Percentiles rank a stretch among this genome's conserved stretches.
Conservation (phyloP, 2,113 vertebrate genomes). For the Arvicanthis niloticus region DNA sequence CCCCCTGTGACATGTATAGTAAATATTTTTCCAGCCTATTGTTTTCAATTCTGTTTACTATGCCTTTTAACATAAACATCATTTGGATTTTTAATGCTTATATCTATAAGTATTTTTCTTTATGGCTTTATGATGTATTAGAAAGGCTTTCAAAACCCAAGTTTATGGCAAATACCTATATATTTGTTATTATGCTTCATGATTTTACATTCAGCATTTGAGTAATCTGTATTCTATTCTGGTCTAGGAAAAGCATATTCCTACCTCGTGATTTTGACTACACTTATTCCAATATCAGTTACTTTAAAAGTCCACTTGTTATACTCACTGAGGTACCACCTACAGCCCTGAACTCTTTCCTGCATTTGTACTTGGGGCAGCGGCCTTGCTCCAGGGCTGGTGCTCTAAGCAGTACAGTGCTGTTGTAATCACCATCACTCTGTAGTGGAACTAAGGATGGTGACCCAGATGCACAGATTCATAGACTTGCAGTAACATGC, state of each 20-base stretch:
- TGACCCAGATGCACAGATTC: accelerated
- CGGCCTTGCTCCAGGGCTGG: accelerated
- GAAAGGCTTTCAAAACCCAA: neutral
- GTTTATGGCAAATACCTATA: neutral
- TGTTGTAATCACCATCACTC: neutral
- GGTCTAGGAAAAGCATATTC: neutral
- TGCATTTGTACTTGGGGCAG: accelerated
- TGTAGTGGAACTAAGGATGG: accelerated
- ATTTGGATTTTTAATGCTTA: neutral
- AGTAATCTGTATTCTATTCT: neutral
- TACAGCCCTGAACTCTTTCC: neutral
- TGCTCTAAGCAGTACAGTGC: accelerated
- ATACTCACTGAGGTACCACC: neutral
- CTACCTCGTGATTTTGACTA: neutral
- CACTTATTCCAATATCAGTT: neutral
- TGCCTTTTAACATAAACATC: neutral
- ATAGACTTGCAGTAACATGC: accelerated
- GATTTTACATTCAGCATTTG: neutral
- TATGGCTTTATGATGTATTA: neutral
- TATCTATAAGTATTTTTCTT: neutral
- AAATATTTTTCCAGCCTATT: neutral
- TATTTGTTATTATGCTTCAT: neutral
- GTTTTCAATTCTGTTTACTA: neutral
- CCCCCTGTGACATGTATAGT: neutral
- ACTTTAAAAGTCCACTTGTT: neutral